Percentiles rank a stretch among this genome's conserved stretches.
Conservation (phyloP, 2,888 invertebrate species). For the Acrobasis suavella region DNA sequence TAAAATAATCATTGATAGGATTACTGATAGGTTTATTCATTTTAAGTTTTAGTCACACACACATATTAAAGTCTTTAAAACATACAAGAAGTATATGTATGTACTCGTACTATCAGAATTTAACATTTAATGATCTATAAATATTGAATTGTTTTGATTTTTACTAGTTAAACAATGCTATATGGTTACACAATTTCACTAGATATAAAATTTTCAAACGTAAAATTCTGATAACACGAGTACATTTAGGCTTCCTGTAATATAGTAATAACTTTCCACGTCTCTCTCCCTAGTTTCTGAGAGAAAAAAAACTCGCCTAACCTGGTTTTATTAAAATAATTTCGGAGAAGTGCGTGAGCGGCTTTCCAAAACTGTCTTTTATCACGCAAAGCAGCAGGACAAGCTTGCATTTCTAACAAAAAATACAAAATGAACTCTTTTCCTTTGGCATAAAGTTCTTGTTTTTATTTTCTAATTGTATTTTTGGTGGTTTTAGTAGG, state of each 20-base stretch:
- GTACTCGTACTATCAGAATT: no score
- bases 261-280: slow-evolving; percentile 33
- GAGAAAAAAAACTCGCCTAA: slow-evolving; percentile 66
- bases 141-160: no score
- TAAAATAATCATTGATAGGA: no score
- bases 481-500: slow-evolving; percentile 31
- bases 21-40: no score
- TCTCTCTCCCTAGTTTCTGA: slow-evolving; percentile 43
- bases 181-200: no score
- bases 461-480: slow-evolving; percentile 17
- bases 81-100: no score
- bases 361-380: slow-evolving; percentile 61
- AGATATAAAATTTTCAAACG: neutral
- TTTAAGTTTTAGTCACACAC: no score
- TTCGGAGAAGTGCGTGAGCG: slow-evolving; percentile 75
- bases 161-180: no score
- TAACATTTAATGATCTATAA: no score
- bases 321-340: slow-evolving; percentile 80
- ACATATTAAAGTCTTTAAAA: no score
- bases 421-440: neutral
- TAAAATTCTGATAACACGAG: slow-evolving; percentile 3
- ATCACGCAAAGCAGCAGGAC: slow-evolving; percentile 61
- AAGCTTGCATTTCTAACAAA: slow-evolving; percentile 43
- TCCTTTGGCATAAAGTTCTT: slow-evolving; percentile 22
- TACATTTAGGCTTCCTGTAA: slow-evolving; percentile 26